phyloP scores from a whole-genome alignment of 2,797 vertebrate species.

The Clarias pachynema region DNA sequence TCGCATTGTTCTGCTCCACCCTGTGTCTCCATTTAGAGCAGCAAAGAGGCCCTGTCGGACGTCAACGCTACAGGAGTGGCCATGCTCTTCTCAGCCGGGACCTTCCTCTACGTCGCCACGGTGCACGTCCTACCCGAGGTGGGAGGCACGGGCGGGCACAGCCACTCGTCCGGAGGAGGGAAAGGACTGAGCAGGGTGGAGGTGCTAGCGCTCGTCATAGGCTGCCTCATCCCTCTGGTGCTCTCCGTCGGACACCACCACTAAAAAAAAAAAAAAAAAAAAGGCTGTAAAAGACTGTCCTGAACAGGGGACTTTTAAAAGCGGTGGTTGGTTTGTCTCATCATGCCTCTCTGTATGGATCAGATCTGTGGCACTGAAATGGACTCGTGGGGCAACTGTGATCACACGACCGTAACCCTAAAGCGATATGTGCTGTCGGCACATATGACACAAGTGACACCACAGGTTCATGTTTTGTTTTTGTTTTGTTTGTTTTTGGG shows the following conservation, averaged over 20 bases:
- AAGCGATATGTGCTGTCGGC: conserved; percentile 37
- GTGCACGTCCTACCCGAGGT: conserved; percentile 98
- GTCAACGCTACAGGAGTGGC: conserved; percentile 97
- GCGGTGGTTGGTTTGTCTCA: conserved; percentile 39
- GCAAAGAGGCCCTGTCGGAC: conserved; percentile 95
- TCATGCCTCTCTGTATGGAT: conserved; percentile 41
- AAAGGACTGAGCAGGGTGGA: conserved; percentile 95
- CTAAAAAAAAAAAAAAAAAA: conserved; percentile 65
- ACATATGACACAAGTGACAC: conserved; percentile 35
- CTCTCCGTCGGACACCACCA: conserved; percentile 96
- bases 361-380: conserved; percentile 24
- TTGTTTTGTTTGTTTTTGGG: background rate
- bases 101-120: conserved; percentile 98
- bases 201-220: conserved; percentile 89
- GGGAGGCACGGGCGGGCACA: conserved; percentile 88
- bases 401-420: conserved; percentile 24
- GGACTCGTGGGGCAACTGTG: conserved; percentile 27
- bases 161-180: conserved; percentile 82
- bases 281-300: background rate
- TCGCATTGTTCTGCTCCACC: background rate
- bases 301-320: conserved; percentile 12
- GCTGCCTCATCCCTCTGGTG: conserved; percentile 94
- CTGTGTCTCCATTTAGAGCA: conserved; percentile 82
- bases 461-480: conserved; percentile 31
- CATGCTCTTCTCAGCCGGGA: conserved; percentile 98